Base-by-base conservation (phyloP, 1,140 invertebrate genomes). In the Zaprionus tsacasi region DNA sequence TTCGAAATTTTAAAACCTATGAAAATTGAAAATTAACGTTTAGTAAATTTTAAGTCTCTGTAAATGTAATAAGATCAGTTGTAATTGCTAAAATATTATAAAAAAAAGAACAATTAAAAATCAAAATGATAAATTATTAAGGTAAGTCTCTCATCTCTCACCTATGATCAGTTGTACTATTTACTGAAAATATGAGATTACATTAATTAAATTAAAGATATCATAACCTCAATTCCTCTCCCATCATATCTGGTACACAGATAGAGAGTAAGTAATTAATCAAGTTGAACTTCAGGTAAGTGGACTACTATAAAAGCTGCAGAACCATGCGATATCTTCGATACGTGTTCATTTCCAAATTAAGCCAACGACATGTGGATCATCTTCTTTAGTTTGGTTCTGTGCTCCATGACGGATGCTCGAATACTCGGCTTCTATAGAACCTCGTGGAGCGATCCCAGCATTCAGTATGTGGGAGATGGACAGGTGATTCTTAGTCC, bases 91-190 rank as follows among this genome's bases (percentile, higher is more conserved):
- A n/a, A n/a, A n/a, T n/a, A n/a, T n/a, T n/a, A n/a, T n/a, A n/a
- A n/a, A n/a, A n/a, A n/a, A n/a, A n/a, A n/a, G n/a, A n/a, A n/a
- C n/a, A n/a, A n/a, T n/a, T n/a, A n/a, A n/a, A n/a, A n/a, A 21
- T 21, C 21, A 21, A 21, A 21, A 21, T 21, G 21, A 21, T n/a
- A n/a, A 21, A 21, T 1, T 21, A 21, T 21, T 21, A 21, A 21
- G 21, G 2, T 1, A 21, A 21, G 2, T 21, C 21, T 21, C 21
- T 21, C 21, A 21, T 21, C 21, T 21, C 21, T 48, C 43, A 17
- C 8, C 15, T 11, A n/a, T 6, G n/a, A 0, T 25, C 54, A 25
- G n/a, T 40, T 43, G 61, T 79, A 21, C 21, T 79, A n/a, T 33
- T n/a, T n/a, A 27, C 6, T 55, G 11, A 25, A 33, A 55, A 50